Evolutionary conservation across 2,113 vertebrate species (phyloP), one percentile per base, ranked within the genome.

Genomic region (Pluvianellus socialis): DNA sequence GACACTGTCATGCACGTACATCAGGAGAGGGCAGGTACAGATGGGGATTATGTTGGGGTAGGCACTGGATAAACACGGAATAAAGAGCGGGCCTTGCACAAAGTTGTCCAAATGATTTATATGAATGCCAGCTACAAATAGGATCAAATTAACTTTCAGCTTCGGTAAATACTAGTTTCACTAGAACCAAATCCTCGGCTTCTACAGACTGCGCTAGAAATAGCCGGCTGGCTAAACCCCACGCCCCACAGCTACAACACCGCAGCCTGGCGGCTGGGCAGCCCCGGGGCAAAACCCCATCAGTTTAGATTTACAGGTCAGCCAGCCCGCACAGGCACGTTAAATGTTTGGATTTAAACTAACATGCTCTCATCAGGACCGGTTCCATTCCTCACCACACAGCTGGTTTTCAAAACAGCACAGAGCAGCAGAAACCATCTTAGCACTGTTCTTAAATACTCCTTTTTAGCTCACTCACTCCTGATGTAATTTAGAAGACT

Each of bases 131-230:
- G n/a, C 58, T 83, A 70, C 61, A 92, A 76, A 92, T 7, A 86
- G 33, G 42, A 90, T 76, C 55, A 73, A 88, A 73, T 92, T 80
- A 86, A 83, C 96, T 80, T 93, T 50, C 79, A 83, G 79, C 28
- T 86, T 86, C 3, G 4, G 77, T 83, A 90, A 92, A 93, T 62
- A 79, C 32, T 32, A 28, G 19, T 61, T 76, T 70, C 62, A 61
- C 9, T 88, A 42, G 67, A 92, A 94, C n/a, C 24, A 92, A 93
- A 93, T 42, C 75, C 55, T 88, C 66, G 32, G 53, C 33, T 90
- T 61, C 55, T 68, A 52, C 30, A 88, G 58, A 19, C 50, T 28
- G 32, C 71, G 70, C 61, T 77, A 14, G 45, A 44, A 95, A 94
- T 6, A 68, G 52, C 65, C 73, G 68, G 56, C 61, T 50, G 18